A percentile compares a stretch with the other conserved stretches of the same genome.
Conservation (phyloP, 2,113 vertebrate genomes). For the Dicrurus megarhynchus region DNA sequence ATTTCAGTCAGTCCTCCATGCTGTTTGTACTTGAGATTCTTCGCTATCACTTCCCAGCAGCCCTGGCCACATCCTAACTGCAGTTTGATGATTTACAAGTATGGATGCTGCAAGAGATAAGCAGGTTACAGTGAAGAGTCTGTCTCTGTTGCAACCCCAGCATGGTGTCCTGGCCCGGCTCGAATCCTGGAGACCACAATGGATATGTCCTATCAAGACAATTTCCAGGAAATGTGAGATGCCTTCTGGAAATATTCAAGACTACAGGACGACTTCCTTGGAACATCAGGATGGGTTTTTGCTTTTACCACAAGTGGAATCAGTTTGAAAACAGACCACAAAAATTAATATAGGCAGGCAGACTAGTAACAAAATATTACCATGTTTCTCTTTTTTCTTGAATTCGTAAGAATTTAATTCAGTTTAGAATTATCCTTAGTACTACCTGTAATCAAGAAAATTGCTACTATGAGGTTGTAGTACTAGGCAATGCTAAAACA, state of each 20-base stretch:
- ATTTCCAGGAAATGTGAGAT: background rate
- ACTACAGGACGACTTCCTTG: background rate
- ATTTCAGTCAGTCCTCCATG: background rate
- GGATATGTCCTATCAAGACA: background rate
- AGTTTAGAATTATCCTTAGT: background rate
- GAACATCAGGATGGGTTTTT: background rate
- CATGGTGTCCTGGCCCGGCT: fast-evolving
- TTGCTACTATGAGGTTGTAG: background rate
- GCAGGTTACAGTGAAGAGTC: background rate
- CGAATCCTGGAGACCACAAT: background rate
- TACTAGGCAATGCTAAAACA: background rate
- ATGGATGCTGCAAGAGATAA: background rate
- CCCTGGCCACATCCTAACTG: constrained; percentile 17
- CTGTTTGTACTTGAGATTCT: background rate
- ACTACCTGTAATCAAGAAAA: background rate
- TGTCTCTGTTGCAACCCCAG: background rate
- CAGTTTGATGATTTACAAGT: background rate
- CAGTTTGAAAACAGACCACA: background rate
- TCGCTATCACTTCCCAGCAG: background rate
- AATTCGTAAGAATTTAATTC: background rate
- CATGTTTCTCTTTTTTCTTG: background rate
- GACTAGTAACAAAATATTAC: background rate
- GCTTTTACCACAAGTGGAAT: background rate
- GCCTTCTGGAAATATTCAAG: background rate
- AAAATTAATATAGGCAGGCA: background rate